phyloP scores from a whole-genome alignment of 1,140 invertebrate species.

The Heliconius eleuchia region DNA sequence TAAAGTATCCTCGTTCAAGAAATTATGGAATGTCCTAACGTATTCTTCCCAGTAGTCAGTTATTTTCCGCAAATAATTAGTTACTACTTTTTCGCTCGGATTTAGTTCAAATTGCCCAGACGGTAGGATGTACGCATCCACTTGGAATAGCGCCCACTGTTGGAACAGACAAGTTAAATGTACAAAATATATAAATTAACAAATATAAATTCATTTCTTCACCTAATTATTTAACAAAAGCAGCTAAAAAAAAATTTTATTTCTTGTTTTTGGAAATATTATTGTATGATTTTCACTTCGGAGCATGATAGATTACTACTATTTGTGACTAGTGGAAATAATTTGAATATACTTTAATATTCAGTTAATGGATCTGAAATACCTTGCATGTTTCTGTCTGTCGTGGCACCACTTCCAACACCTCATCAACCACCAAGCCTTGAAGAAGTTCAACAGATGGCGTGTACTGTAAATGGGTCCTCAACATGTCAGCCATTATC shows the following conservation, averaged over 20 bases:
- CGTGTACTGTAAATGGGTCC: slow-evolving; percentile 75
- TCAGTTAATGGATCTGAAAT: neutral
- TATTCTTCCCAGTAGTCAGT: slow-evolving; percentile 83
- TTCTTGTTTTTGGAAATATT: too few species aligned
- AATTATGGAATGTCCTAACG: slow-evolving; percentile 81
- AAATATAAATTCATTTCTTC: too few species aligned
- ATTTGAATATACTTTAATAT: too few species aligned
- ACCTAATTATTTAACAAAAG: too few species aligned
- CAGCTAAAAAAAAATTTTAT: too few species aligned
- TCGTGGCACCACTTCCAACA: slow-evolving; percentile 82
- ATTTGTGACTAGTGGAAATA: neutral
- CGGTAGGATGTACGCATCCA: slow-evolving; percentile 80
- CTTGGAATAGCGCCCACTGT: slow-evolving; percentile 82
- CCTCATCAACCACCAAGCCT: slow-evolving; percentile 56
- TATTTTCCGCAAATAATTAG: slow-evolving; percentile 79
- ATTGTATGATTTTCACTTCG: too few species aligned
- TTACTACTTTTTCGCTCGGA: slow-evolving; percentile 82
- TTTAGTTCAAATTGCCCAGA: slow-evolving; percentile 78
- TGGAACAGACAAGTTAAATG: neutral
- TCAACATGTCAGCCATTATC: slow-evolving; percentile 83
- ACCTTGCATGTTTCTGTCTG: slow-evolving; percentile 69
- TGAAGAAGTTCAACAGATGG: slow-evolving; percentile 48
- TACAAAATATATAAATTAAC: neutral
- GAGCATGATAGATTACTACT: too few species aligned
- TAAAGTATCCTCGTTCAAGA: slow-evolving; percentile 79